Evolutionary conservation across 2,888 invertebrate species (phyloP).

Genomic region (Hesperia comma): DNA sequence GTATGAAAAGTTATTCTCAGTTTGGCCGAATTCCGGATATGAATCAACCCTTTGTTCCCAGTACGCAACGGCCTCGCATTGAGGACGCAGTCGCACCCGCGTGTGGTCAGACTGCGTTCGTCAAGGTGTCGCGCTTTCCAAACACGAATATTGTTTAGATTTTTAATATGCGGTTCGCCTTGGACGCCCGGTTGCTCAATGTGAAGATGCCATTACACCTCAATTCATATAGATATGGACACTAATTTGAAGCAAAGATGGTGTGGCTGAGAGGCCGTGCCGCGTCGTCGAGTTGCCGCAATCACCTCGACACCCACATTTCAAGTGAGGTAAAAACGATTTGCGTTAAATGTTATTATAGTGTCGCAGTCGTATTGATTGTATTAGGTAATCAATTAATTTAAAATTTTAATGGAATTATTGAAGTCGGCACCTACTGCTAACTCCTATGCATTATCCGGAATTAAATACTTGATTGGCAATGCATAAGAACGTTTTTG

Average conservation of each 20-base stretch:
- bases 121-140: conserved; percentile 67
- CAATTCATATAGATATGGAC: conserved; percentile 57
- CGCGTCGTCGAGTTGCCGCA: conserved; percentile 49
- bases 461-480: no score
- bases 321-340: conserved; percentile 31
- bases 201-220: conserved; percentile 65
- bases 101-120: conserved; percentile 42
- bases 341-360: background rate
- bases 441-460: background rate
- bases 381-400: background rate
- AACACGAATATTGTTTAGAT: conserved; percentile 70
- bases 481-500: background rate
- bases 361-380: background rate
- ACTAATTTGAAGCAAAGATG: conserved; percentile 61
- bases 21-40: conserved; percentile 66
- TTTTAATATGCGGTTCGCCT: conserved; percentile 74
- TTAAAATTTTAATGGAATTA: background rate
- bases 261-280: conserved; percentile 22
- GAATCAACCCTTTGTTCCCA: conserved; percentile 78
- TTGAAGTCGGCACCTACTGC: background rate
- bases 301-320: conserved; percentile 38
- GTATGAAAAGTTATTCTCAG: conserved; percentile 15
- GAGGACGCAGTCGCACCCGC: conserved; percentile 48
- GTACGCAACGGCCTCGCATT: conserved; percentile 60
- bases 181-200: conserved; percentile 70